Evolutionary conservation across 2,888 invertebrate species (phyloP), one percentile per base, ranked within the genome.

Genomic region (Copidosoma aretas): DNA sequence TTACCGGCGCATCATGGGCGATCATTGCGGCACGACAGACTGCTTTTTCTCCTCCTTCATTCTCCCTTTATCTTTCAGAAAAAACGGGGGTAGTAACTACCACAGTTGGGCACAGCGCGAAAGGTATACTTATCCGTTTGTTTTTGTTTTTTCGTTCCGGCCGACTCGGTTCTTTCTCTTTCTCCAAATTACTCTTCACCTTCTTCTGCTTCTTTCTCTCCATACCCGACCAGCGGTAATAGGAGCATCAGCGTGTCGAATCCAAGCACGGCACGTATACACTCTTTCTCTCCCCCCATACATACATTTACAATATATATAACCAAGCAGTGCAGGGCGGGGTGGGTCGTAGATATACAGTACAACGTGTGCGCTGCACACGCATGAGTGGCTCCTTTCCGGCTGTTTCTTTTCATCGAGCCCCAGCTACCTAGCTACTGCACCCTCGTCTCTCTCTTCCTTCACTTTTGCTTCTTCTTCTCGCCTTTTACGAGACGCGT

Each of bases 1-100:
- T 69, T 65, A 65, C 43, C 65, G 52, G 32, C 32, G 32, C 32
- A 32, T 32, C 12, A 65, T 61, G 39, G 61, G 60, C 54, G 41
- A 41, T 32, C 8, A 8, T 46, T 46, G 15, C 43, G 15, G 43
- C 43, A 46, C 15, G 43, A 17, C n/a, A n/a, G n/a, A n/a, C 17
- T 14, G 43, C 43, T 46, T 46, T 46, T 46, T 46, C 12, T 15
- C 43, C 43, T 14, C 43, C 12, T 15, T 46, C 12, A 8, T 46
- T 17, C 43, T 46, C 12, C 17, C 43, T 46, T 17, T 46, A 4
- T 46, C 43, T 46, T 17, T 14, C 53, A 53, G 53, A 19, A 53
- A 53, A 53, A 24, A 53, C 4, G n/a, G n/a, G 53, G 24, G 53
- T 21, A 52, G 14, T 22, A 19, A 19, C 2, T 17, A 10, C 49